Percentiles rank a stretch among this genome's conserved stretches.
phyloP scores from a whole-genome alignment of 2,113 vertebrate genomes.

The Synchiropus splendidus region DNA sequence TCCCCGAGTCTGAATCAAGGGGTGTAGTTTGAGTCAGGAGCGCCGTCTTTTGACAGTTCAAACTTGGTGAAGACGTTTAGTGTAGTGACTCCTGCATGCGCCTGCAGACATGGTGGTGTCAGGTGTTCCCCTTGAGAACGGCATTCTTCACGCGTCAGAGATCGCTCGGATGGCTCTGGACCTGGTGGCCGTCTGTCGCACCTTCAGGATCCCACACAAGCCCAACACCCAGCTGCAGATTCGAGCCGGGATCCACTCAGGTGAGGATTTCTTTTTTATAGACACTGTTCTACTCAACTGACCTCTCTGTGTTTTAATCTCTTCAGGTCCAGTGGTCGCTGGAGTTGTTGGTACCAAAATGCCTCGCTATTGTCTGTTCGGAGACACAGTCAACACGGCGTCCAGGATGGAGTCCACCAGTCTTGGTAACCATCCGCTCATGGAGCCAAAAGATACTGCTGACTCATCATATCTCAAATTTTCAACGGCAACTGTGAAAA shows the following conservation, averaged over 20 bases:
- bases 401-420: slow-evolving; percentile 89
- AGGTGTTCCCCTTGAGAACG: slow-evolving; percentile 68
- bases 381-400: slow-evolving; percentile 85
- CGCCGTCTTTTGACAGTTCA: too few species aligned
- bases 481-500: too few species aligned
- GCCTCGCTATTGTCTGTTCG: slow-evolving; percentile 85
- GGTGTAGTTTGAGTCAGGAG: too few species aligned
- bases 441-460: too few species aligned
- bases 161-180: slow-evolving; percentile 78
- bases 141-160: slow-evolving; percentile 70
- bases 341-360: slow-evolving; percentile 88
- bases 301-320: not conserved
- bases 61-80: too few species aligned
- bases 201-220: slow-evolving; percentile 76
- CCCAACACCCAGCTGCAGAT: slow-evolving; percentile 58
- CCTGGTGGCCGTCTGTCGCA: slow-evolving; percentile 70
- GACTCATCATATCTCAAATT: too few species aligned
- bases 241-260: slow-evolving; percentile 72
- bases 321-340: slow-evolving; percentile 78
- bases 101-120: slow-evolving; percentile 78
- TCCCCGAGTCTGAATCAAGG: too few species aligned
- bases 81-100: too few species aligned
- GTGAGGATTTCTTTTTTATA: slow-evolving; percentile 37
- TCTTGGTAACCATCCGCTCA: slow-evolving; percentile 54
- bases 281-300: not conserved